phyloP scores from a whole-genome alignment of 2,797 vertebrate species.

The Hypotaenidia philippensis region DNA sequence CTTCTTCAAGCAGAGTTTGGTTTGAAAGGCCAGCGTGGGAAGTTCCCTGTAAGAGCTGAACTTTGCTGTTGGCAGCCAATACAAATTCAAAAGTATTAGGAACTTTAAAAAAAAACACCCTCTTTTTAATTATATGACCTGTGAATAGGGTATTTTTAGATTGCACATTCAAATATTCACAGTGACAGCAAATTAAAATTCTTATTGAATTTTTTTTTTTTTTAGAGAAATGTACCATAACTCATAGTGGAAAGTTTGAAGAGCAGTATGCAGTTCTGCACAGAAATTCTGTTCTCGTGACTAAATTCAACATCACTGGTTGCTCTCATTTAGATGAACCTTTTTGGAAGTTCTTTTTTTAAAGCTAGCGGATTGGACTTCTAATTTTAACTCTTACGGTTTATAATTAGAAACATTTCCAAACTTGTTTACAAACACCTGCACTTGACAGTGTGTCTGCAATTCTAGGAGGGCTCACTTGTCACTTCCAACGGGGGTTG shows the following conservation, averaged over 20 bases:
- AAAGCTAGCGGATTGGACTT: constrained; percentile 64
- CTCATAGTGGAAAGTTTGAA: not conserved
- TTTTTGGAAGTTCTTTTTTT: constrained; percentile 65
- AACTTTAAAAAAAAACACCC: not conserved
- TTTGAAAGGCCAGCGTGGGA: constrained; percentile 9
- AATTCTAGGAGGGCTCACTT: constrained; percentile 67
- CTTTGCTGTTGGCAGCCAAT: constrained; percentile 20
- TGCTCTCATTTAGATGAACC: constrained; percentile 55
- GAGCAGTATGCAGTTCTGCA: not conserved
- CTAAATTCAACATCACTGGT: constrained; percentile 35
- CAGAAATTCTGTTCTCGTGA: not conserved
- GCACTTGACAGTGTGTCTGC: constrained; percentile 59
- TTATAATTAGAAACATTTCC: constrained; percentile 81
- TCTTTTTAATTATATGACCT: constrained; percentile 22
- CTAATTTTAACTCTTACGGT: constrained; percentile 75
- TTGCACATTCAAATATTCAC: not conserved
- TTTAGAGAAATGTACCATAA: not conserved
- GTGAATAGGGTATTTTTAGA: not conserved
- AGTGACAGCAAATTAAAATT: constrained; percentile 9
- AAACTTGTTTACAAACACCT: constrained; percentile 82
- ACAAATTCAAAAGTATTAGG: constrained; percentile 22
- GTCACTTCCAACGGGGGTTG: constrained; percentile 45
- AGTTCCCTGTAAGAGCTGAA: constrained; percentile 31
- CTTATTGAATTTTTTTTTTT: not conserved
- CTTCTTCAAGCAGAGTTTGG: not conserved